Conservation (phyloP, 2,113 vertebrate species). For the Channa maculata region DNA sequence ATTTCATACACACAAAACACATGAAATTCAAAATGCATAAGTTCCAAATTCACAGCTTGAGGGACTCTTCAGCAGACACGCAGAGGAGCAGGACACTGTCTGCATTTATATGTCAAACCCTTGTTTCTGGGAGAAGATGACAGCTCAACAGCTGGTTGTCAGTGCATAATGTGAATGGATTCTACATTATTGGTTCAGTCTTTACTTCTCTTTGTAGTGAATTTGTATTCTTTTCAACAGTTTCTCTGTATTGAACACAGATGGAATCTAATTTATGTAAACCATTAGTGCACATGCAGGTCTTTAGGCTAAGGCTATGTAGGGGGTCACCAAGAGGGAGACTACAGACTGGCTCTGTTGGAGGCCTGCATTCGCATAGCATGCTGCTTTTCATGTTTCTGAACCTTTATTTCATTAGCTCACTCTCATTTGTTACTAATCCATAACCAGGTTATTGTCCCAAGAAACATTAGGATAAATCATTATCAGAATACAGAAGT, state of each 20-base stretch:
- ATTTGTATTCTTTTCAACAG: neutral
- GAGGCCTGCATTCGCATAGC: no score
- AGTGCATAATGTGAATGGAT: conserved; percentile 13
- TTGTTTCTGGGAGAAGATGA: neutral
- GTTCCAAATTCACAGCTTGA: conserved; percentile 47
- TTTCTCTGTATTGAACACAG: neutral
- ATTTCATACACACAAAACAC: conserved; percentile 34
- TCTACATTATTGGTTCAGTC: conserved; percentile 5
- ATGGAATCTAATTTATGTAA: neutral
- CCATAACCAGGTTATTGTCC: no score
- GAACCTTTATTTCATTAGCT: no score
- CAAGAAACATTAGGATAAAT: no score
- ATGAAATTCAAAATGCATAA: conserved; percentile 34
- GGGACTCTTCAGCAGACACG: conserved; percentile 30
- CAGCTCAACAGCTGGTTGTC: conserved; percentile 59
- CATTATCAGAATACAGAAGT: no score
- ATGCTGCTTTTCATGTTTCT: no score
- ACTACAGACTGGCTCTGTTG: no score
- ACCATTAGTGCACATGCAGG: neutral
- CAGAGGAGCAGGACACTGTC: conserved; percentile 40
- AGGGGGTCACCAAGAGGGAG: no score
- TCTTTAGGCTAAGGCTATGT: no score
- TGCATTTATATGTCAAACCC: conserved; percentile 40
- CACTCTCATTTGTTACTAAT: no score
- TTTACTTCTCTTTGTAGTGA: neutral